Conservation (phyloP, 2,888 invertebrate genomes). For the Morinoia aosen region DNA sequence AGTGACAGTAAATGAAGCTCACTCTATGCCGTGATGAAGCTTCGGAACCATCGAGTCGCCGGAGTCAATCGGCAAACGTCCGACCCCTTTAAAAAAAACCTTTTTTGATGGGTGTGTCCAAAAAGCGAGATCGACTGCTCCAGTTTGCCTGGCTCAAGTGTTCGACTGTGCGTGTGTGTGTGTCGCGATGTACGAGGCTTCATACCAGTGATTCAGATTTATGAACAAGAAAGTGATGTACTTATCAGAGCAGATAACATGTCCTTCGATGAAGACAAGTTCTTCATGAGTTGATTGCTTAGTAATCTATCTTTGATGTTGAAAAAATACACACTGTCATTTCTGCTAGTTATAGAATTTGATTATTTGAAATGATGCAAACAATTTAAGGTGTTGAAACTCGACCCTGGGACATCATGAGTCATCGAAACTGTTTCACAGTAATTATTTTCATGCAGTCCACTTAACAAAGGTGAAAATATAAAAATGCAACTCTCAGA, state of each 20-base stretch:
- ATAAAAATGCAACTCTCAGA: too few species aligned
- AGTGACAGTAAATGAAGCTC: slow-evolving; percentile 16
- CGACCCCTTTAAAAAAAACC: neutral
- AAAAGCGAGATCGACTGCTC: neutral
- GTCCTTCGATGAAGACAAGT: neutral
- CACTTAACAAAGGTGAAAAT: too few species aligned
- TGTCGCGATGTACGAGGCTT: neutral
- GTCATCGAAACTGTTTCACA: neutral
- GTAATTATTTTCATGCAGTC: neutral
- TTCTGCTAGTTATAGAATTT: neutral
- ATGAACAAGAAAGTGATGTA: neutral
- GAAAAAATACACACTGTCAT: neutral
- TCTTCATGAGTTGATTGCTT: neutral
- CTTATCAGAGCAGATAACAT: neutral
- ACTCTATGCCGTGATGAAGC: neutral
- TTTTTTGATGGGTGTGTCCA: slow-evolving; percentile 29
- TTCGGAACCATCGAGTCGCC: neutral
- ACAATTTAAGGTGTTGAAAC: neutral
- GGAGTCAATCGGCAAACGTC: neutral
- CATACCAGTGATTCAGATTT: neutral
- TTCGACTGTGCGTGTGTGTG: neutral
- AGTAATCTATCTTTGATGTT: neutral
- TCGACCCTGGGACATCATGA: neutral
- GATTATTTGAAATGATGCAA: neutral
- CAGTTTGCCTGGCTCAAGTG: neutral